These are phyloP conservation scores for Solenopsis fugax DNA, from an alignment of 1,140 invertebrate genomes.

Conservation along the genomic window DNA sequence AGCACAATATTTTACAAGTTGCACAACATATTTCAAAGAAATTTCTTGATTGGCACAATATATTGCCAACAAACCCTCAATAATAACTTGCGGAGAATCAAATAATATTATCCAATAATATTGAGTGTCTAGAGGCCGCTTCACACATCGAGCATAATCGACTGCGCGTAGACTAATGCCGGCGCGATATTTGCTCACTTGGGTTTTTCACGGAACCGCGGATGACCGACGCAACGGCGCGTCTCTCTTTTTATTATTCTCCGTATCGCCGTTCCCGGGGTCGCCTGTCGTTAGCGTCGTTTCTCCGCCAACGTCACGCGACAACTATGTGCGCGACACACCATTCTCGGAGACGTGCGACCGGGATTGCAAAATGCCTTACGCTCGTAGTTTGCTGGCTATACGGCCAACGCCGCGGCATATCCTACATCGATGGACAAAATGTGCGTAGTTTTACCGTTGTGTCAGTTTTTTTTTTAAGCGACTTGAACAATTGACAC, in stretches of 20 bases:
- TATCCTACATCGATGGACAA: slow-evolving; percentile 13
- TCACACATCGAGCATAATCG: not conserved
- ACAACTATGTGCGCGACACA: slow-evolving; percentile 70
- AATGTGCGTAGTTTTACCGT: slow-evolving; percentile 27
- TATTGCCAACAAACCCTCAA: too few relatives aligned
- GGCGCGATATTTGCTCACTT: slow-evolving; percentile 16
- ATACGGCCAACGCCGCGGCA: not conserved
- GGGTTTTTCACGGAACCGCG: slow-evolving; percentile 59
- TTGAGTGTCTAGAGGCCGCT: too few relatives aligned
- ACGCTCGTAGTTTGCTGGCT: slow-evolving; percentile 48
- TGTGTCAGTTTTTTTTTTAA: not conserved
- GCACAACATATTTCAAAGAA: too few relatives aligned
- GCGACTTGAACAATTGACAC: not conserved
- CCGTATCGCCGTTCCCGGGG: slow-evolving; percentile 40
- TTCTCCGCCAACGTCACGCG: slow-evolving; percentile 68
- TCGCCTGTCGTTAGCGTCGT: slow-evolving; percentile 51
- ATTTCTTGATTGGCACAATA: too few relatives aligned
- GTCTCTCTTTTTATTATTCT: slow-evolving; percentile 57
- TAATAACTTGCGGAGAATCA: too few relatives aligned
- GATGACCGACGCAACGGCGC: slow-evolving; percentile 37
- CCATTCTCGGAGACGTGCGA: slow-evolving; percentile 60
- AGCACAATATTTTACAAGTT: too few relatives aligned
- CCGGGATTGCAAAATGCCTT: slow-evolving; percentile 70
- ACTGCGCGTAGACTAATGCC: slow-evolving; percentile 2
- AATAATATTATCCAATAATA: too few relatives aligned